A percentile compares a stretch with the other conserved stretches of the same genome.
Conservation (phyloP, 2,113 vertebrate species). For the Poeciliopsis retropinna region DNA sequence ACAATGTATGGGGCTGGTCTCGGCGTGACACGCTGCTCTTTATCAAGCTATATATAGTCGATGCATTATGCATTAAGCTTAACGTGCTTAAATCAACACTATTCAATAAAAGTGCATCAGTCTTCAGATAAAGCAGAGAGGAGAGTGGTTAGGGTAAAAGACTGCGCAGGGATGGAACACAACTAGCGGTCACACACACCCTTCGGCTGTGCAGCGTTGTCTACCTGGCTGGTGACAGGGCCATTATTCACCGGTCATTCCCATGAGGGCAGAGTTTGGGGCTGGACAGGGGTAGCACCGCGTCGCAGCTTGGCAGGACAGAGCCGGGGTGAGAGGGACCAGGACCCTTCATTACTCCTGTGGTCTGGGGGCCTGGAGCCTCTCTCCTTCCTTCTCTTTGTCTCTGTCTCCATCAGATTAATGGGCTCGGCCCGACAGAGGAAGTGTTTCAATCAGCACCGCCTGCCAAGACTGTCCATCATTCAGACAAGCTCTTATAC, state of each 20-base stretch:
- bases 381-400: conserved; percentile 50
- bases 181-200: conserved; percentile 65
- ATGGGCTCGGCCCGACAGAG: conserved; percentile 79
- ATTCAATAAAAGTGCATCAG: conserved; percentile 75
- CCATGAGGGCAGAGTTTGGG: conserved; percentile 66
- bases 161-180: conserved; percentile 41
- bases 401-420: conserved; percentile 80
- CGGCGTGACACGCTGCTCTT: conserved; percentile 71
- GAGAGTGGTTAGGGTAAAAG: conserved; percentile 68
- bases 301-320: conserved; percentile 69
- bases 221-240: conserved; percentile 72
- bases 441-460: conserved; percentile 83
- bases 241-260: conserved; percentile 81
- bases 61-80: conserved; percentile 77
- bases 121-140: conserved; percentile 60
- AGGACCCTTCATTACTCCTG: conserved; percentile 76
- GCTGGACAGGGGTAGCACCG: conserved; percentile 61
- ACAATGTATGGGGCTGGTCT: conserved; percentile 76
- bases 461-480: conserved; percentile 82
- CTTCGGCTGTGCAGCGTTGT: conserved; percentile 63
- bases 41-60: conserved; percentile 80
- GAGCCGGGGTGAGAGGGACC: conserved; percentile 71
- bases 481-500: conserved; percentile 78
- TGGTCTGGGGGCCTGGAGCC: conserved; percentile 61
- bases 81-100: conserved; percentile 76